Percentiles rank a stretch among this genome's conserved stretches.
Conservation (phyloP, 2,888 invertebrate species). For the Chloromyia formosa region DNA sequence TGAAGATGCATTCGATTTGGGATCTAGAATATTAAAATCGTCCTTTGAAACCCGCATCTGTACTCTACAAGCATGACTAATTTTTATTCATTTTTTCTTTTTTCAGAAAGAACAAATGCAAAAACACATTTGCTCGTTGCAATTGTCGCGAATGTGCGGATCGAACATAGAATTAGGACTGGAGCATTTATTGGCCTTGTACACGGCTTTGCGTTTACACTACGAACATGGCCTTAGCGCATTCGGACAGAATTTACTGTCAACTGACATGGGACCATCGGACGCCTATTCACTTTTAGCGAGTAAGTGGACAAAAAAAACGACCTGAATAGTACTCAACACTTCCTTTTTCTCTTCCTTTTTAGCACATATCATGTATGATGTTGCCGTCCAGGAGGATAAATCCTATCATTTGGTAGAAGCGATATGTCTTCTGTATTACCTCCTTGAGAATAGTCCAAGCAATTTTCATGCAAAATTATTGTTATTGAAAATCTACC, state of each 20-base stretch:
- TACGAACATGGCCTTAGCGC: conserved; percentile 71
- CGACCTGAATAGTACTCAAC: neutral
- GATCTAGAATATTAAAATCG: no score
- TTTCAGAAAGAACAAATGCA: conserved; percentile 73
- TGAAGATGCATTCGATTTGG: no score
- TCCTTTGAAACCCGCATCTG: no score
- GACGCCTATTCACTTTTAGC: conserved; percentile 86
- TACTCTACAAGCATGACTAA: no score
- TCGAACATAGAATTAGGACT: conserved; percentile 68
- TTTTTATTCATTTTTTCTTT: neutral
- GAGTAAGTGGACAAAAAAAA: conserved; percentile 59
- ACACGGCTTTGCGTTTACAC: conserved; percentile 70
- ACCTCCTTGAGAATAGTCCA: conserved; percentile 78
- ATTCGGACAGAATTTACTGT: conserved; percentile 68
- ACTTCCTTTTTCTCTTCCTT: conserved; percentile 13
- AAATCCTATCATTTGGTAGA: conserved; percentile 69
- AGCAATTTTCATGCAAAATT: conserved; percentile 91
- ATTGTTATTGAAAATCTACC: conserved; percentile 82
- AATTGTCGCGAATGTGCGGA: conserved; percentile 78
- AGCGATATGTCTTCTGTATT: conserved; percentile 76
- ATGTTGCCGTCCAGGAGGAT: conserved; percentile 66
- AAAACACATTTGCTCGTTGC: conserved; percentile 80
- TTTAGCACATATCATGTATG: conserved; percentile 64
- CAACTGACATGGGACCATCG: conserved; percentile 77
- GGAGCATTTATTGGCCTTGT: conserved; percentile 69